phyloP scores from a whole-genome alignment of 1,140 invertebrate species.

The Drosophila pandora region DNA sequence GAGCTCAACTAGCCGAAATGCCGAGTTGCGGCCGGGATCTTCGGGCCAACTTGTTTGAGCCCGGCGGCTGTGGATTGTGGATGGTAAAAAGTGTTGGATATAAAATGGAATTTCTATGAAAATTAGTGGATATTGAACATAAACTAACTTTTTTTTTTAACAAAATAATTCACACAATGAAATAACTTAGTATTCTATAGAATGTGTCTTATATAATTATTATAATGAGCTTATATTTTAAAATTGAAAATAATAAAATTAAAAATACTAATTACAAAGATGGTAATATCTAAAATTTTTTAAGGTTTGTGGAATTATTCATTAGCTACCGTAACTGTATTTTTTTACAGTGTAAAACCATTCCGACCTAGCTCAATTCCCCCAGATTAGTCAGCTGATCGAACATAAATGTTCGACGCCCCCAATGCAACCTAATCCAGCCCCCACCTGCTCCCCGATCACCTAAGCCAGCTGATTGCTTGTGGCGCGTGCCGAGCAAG shows the following conservation, averaged over 20 bases:
- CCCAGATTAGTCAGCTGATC: constrained; percentile 31
- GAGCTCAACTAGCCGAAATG: constrained; percentile 37
- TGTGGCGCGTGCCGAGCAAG: constrained; percentile 51
- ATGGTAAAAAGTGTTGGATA: constrained; percentile 8
- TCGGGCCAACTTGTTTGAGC: constrained; percentile 57
- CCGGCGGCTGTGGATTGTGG: constrained; percentile 23
- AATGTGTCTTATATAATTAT: no score
- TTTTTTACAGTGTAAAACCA: constrained; percentile 6
- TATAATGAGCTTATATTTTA: no score
- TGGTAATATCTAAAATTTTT: no score
- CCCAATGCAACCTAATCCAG: constrained; percentile 20
- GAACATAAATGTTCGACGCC: constrained; percentile 37
- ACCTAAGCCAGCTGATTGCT: no score
- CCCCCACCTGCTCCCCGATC: not conserved
- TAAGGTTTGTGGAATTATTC: not conserved
- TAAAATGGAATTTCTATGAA: not conserved
- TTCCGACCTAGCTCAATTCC: constrained; percentile 29
- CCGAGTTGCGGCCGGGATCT: constrained; percentile 19
- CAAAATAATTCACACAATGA: not conserved
- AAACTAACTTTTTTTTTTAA: not conserved
- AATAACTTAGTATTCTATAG: no score
- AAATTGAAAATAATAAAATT: no score
- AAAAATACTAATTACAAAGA: not conserved
- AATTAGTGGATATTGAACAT: not conserved
- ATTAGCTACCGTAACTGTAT: not conserved